phyloP scores from a whole-genome alignment of 2,888 invertebrate species.

The Theretra japonica region DNA sequence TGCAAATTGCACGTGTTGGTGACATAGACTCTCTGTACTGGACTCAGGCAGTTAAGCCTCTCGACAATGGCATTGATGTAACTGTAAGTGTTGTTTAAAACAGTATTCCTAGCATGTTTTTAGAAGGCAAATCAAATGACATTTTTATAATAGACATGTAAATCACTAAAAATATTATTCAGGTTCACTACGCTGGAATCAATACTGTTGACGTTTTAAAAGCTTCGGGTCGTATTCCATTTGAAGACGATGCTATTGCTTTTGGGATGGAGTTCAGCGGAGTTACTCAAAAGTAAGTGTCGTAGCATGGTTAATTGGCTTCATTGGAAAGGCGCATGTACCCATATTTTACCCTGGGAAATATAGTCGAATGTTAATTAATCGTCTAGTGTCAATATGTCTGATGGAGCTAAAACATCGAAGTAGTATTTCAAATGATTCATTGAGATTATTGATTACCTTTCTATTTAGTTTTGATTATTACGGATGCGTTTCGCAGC shows the following conservation, averaged over 20 bases:
- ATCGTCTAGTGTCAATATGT: no score
- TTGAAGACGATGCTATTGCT: constrained; percentile 31
- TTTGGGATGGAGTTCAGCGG: constrained; percentile 74
- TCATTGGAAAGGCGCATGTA: no score
- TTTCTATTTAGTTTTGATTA: no score
- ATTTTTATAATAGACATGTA: no score
- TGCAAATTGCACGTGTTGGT: constrained; percentile 44
- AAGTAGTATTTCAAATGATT: no score
- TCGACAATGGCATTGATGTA: constrained; percentile 40
- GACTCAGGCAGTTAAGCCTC: constrained; percentile 41
- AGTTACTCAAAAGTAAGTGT: no score
- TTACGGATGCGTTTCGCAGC: constrained; percentile 51
- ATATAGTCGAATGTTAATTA: no score
- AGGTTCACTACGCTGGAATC: constrained; percentile 57
- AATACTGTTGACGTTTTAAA: constrained; percentile 51
- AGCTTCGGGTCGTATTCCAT: constrained; percentile 49
- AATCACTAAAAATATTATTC: no score
- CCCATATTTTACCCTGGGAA: no score
- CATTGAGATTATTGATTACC: no score
- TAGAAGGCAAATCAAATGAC: neutral
- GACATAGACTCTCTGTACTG: constrained; percentile 49
- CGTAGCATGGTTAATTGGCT: no score
- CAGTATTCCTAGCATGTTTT: neutral
- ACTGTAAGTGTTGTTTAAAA: constrained; percentile 34
- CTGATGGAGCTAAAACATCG: no score